A percentile compares a stretch with the other conserved stretches of the same genome.
Evolutionary conservation across 2,888 invertebrate genomes (phyloP).

Genomic region (Corbicula japonica): DNA sequence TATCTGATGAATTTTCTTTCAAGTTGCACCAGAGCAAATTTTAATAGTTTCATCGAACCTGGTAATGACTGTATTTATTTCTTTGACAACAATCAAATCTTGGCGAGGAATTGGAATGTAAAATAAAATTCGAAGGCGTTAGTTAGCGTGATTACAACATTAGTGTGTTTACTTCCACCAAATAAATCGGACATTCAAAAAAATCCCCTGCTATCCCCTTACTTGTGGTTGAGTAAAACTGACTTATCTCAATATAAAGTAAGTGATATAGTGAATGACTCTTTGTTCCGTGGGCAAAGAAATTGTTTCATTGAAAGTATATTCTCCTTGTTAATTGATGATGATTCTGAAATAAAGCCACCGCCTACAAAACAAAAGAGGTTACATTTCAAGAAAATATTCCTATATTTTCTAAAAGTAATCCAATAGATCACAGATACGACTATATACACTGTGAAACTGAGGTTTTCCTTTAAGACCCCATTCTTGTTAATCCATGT

Average conservation of each 20-base stretch:
- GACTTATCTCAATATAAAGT: too few species aligned
- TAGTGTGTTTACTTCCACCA: background rate
- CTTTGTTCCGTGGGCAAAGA: background rate
- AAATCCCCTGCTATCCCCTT: background rate
- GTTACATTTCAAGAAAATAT: background rate
- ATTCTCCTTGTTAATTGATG: background rate
- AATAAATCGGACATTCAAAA: background rate
- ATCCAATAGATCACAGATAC: background rate
- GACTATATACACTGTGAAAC: background rate
- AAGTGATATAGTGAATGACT: background rate
- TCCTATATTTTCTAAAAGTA: background rate
- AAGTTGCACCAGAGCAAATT: background rate
- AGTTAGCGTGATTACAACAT: slow-evolving; percentile 6
- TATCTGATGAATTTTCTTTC: background rate
- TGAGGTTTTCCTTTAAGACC: background rate
- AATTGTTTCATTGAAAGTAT: background rate
- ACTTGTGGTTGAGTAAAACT: background rate
- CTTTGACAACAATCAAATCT: slow-evolving; percentile 31
- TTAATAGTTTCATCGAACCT: background rate
- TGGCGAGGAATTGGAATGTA: slow-evolving; percentile 21
- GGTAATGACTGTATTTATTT: slow-evolving; percentile 1
- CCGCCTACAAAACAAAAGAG: background rate
- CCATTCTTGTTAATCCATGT: slow-evolving; percentile 20
- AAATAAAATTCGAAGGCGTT: slow-evolving; percentile 15
- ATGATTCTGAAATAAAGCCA: background rate